A percentile compares a stretch with the other conserved stretches of the same genome.
Evolutionary conservation across 2,113 vertebrate species (phyloP).

Genomic region (Polypterus senegalus): DNA sequence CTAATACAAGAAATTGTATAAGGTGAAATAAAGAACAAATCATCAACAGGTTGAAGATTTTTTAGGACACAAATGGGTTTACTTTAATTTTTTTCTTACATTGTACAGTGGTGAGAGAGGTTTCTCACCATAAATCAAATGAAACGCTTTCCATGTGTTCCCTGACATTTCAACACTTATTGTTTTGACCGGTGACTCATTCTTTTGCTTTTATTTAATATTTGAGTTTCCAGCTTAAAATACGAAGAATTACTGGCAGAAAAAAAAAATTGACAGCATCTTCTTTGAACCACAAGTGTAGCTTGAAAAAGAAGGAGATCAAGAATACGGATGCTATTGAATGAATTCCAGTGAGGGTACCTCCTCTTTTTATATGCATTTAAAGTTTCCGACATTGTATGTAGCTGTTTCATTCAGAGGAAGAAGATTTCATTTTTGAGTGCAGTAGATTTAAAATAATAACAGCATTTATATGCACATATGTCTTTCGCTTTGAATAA

Average conservation of each 20-base stretch:
- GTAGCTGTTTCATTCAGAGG: slow-evolving; percentile 1
- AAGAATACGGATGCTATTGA: neutral
- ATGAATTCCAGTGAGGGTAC: slow-evolving; percentile 5
- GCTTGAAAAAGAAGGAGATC: slow-evolving; percentile 1
- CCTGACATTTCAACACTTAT: too few species aligned
- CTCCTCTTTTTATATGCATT: neutral
- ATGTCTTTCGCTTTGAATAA: slow-evolving; percentile 22
- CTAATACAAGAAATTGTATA: too few species aligned
- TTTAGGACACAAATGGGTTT: too few species aligned
- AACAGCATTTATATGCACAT: slow-evolving; percentile 28
- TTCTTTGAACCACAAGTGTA: neutral
- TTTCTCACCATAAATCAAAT: too few species aligned
- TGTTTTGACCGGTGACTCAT: too few species aligned
- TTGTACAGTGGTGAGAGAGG: too few species aligned
- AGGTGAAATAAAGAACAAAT: too few species aligned
- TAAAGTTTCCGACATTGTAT: slow-evolving; percentile 3
- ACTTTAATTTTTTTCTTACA: too few species aligned
- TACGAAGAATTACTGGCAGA: slow-evolving; percentile 20
- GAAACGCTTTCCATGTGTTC: too few species aligned
- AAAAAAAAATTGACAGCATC: neutral
- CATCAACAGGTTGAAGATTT: too few species aligned
- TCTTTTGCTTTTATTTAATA: too few species aligned
- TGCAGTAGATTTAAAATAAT: slow-evolving; percentile 29
- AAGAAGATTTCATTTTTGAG: neutral
- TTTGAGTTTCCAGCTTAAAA: slow-evolving; percentile 6